A percentile compares a stretch with the other conserved stretches of the same genome.
These are phyloP conservation scores for Hirtodrosophila histrioides DNA, from an alignment of 2,888 invertebrate species.

Conservation along the genomic window DNA sequence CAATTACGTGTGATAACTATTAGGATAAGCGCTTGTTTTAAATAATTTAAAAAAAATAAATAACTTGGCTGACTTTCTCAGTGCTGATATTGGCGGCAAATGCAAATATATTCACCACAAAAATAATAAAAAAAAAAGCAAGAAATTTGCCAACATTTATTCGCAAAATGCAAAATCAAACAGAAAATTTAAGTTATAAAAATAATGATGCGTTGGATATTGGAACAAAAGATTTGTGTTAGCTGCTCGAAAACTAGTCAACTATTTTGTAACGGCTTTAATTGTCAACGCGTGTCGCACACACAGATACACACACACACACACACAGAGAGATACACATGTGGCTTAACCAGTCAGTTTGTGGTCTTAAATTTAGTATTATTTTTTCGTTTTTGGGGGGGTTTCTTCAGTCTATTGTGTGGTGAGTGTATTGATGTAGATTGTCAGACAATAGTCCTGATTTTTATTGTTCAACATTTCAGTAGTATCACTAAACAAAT, in stretches of 20 bases:
- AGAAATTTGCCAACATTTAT: slow-evolving; percentile 26
- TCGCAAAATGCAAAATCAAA: slow-evolving; percentile 24
- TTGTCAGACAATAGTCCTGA: slow-evolving; percentile 74
- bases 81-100: slow-evolving; percentile 19
- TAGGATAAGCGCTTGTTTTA: not conserved
- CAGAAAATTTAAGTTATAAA: slow-evolving; percentile 24
- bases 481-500: slow-evolving; percentile 11
- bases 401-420: slow-evolving; percentile 49
- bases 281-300: slow-evolving; percentile 52
- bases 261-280: slow-evolving; percentile 73
- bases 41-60: slow-evolving; percentile 23
- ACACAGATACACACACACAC: slow-evolving; percentile 10
- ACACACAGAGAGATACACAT: slow-evolving; percentile 18
- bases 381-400: slow-evolving; percentile 10
- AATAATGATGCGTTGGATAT: slow-evolving; percentile 33
- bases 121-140: slow-evolving; percentile 8
- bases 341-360: slow-evolving; percentile 1
- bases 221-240: slow-evolving; percentile 34
- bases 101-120: slow-evolving; percentile 22
- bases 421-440: slow-evolving; percentile 62
- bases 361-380: slow-evolving; percentile 7
- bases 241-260: slow-evolving; percentile 40
- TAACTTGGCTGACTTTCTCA: slow-evolving; percentile 39
- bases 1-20: too few species aligned
- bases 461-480: slow-evolving; percentile 59